Base-by-base conservation (phyloP, 2,797 vertebrate species). In the Hafferia zeledoni region DNA sequence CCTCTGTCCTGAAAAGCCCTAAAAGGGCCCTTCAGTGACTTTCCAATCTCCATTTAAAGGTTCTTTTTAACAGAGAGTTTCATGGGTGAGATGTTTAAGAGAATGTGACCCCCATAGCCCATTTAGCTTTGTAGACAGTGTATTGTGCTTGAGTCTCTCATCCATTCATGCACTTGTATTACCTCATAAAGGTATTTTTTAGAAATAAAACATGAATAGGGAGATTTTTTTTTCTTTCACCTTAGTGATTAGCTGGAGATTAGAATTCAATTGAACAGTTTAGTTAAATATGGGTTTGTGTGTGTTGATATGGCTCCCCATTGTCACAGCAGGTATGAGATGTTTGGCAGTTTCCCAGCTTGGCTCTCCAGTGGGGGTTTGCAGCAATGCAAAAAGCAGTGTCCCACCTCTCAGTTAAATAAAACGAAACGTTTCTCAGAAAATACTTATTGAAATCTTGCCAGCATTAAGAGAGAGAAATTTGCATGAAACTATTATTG, bases 181-280 rank as follows among this genome's bases (percentile, higher is more conserved):
- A 91, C 76, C 91, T 83, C 79, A 92, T 76, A 84, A 95, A 91
- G 72, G 92, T 94, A 72, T 86, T 88, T 95, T 95, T 95, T 31
- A 90, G 82, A 94, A 96, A 90, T 93, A 86, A 96, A 91, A 89
- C 46, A 72, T 94, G 94, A 97, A 96, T 95, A 94, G 91, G 55
- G 94, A 91, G 69, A 6, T 31, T 3, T 31, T 50, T 81, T 69
- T 78, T 92, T 82, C 75, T 18, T 8, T 64, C 81, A 79, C 47
- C 67, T 82, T 53, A 84, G 69, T 0, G 77, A 96, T 96, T 94
- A 95, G 65, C 76, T 91, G 70, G 70, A 96, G 94, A 95, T 97
- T 96, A 96, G 94, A 97, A 95, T 94, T 96, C 72, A 95, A 95
- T 96, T 95, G 92, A 96, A 81, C 65, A 81, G 69, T 82, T 96